Conservation (phyloP, 64 coral and sea anemone species). For the Cladopsammia gracilis region DNA sequence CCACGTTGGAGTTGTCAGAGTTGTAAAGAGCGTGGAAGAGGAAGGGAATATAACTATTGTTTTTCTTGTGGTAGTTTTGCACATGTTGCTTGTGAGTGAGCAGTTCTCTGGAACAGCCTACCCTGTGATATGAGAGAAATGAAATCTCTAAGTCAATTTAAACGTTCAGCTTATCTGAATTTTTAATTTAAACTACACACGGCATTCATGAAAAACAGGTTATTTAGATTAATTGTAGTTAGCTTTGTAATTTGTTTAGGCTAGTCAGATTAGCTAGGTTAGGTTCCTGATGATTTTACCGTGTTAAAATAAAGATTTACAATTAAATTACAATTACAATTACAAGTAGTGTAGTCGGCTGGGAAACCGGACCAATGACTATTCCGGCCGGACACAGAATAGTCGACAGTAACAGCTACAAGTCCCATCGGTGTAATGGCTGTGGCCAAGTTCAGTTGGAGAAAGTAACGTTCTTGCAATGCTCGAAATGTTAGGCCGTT, state of each 20-base stretch:
- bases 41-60: conserved; percentile 44
- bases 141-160: too few species aligned
- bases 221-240: too few species aligned
- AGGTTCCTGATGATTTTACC: too few species aligned
- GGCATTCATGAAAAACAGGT: too few species aligned
- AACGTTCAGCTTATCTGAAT: too few species aligned
- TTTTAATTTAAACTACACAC: too few species aligned
- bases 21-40: conserved; percentile 43
- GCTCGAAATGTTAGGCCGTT: conserved; percentile 57
- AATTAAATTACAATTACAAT: background rate
- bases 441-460: conserved; percentile 45
- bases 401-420: conserved; percentile 54
- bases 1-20: conserved; percentile 45
- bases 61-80: conserved; percentile 43
- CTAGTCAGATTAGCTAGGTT: too few species aligned
- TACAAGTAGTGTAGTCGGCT: conserved; percentile 9
- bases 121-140: too few species aligned
- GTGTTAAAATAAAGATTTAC: too few species aligned
- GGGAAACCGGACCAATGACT: conserved; percentile 60
- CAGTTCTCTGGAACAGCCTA: too few species aligned
- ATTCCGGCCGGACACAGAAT: conserved; percentile 73
- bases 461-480: conserved; percentile 43
- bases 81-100: conserved; percentile 30
- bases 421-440: conserved; percentile 54
- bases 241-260: too few species aligned